These are phyloP conservation scores for Caenorhabditis sp. DNA, from an alignment of 2,888 invertebrate genomes.

Conservation along the genomic window DNA sequence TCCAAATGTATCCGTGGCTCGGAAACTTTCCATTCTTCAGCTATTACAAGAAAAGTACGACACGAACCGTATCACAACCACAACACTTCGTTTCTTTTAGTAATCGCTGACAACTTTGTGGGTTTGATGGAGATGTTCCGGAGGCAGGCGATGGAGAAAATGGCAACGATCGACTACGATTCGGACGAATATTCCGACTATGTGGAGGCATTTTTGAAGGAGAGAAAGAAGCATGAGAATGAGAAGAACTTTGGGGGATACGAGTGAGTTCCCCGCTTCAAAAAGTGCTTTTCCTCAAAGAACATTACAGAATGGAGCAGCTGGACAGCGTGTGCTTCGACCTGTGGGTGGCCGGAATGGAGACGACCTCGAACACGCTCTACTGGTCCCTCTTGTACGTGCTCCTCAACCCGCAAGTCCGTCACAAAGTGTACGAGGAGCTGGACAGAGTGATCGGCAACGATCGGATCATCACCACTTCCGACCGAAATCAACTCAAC, in stretches of 20 bases:
- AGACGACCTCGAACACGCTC: conserved; percentile 65
- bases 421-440: conserved; percentile 53
- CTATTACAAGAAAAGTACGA: conserved; percentile 22
- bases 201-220: conserved; percentile 62
- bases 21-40: conserved; percentile 42
- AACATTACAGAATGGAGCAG: conserved; percentile 43
- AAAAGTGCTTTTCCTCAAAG: background rate
- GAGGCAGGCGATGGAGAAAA: conserved; percentile 42
- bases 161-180: conserved; percentile 54
- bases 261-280: conserved; percentile 21
- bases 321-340: conserved; percentile 59
- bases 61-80: background rate
- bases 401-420: conserved; percentile 51
- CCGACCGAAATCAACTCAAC: conserved; percentile 41
- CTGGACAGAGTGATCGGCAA: conserved; percentile 52
- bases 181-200: conserved; percentile 57
- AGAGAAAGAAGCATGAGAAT: conserved; percentile 57
- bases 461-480: conserved; percentile 54
- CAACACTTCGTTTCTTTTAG: conserved; percentile 18
- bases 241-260: conserved; percentile 48
- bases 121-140: conserved; percentile 48
- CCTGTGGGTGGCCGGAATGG: conserved; percentile 68
- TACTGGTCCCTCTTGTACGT: conserved; percentile 62
- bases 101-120: conserved; percentile 41
- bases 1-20: conserved; percentile 54